Conservation (phyloP, 2,888 invertebrate genomes). For the Schrankia costaestrigalis region DNA sequence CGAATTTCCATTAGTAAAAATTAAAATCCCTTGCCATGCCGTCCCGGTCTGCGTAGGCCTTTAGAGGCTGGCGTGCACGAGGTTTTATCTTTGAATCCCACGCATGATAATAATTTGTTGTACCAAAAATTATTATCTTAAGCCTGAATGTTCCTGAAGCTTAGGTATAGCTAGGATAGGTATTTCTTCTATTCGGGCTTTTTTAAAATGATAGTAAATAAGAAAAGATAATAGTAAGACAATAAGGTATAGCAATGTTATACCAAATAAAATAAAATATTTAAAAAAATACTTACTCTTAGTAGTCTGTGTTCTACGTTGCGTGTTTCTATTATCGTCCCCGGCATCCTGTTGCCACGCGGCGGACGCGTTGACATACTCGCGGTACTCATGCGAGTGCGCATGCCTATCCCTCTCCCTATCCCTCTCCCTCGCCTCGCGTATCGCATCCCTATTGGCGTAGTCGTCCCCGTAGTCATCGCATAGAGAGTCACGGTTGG, state of each 20-base stretch:
- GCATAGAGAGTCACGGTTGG: constrained; percentile 69
- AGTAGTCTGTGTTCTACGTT: constrained; percentile 59
- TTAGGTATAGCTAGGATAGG: too few species aligned
- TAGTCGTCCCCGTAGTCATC: constrained; percentile 77
- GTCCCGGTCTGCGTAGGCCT: too few species aligned
- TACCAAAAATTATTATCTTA: too few species aligned
- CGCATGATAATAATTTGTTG: too few species aligned
- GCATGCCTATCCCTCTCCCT: constrained; percentile 58
- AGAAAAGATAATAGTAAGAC: background rate
- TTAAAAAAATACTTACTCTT: constrained; percentile 37
- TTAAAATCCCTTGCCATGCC: too few species aligned
- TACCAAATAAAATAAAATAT: background rate
- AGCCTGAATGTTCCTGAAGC: too few species aligned
- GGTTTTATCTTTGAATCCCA: too few species aligned
- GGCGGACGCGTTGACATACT: constrained; percentile 74
- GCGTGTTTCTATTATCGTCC: constrained; percentile 69
- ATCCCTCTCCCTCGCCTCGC: constrained; percentile 69
- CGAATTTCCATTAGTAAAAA: too few species aligned
- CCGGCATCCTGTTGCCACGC: constrained; percentile 59
- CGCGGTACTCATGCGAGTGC: constrained; percentile 66
- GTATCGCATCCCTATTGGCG: constrained; percentile 74
- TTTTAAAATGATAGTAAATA: background rate
- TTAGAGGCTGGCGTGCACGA: too few species aligned
- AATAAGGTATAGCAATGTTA: too few species aligned
- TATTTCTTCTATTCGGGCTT: too few species aligned